Evolutionary conservation across 2,888 invertebrate genomes (phyloP).

Genomic region (Cinara cedri): DNA sequence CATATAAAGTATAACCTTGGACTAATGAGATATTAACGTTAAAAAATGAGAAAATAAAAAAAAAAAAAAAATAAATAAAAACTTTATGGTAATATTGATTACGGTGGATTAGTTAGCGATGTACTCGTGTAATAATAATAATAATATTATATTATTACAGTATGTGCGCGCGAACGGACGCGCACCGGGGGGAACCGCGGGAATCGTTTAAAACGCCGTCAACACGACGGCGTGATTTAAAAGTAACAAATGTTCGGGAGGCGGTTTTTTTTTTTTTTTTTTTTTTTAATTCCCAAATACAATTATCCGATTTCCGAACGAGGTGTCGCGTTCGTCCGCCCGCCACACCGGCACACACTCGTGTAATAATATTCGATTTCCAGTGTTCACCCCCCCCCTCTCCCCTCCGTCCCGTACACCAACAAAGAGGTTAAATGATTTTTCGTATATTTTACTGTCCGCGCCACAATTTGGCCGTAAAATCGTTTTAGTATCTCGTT

Average conservation of each 20-base stretch:
- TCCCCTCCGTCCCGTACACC: neutral
- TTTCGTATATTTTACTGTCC: neutral
- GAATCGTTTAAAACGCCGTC: conserved; percentile 31
- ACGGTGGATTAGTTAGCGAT: conserved; percentile 5
- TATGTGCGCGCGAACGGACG: neutral
- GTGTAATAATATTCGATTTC: neutral
- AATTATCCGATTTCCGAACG: neutral
- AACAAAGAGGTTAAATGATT: neutral
- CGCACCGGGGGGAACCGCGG: neutral
- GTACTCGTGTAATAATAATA: neutral
- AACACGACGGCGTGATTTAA: neutral
- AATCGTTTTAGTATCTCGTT: conserved; percentile 6
- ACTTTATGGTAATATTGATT: conserved; percentile 33
- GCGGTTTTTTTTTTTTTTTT: neutral
- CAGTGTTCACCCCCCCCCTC: too few relatives aligned
- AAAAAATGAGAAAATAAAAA: conserved; percentile 26
- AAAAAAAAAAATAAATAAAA: conserved; percentile 8
- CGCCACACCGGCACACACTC: neutral
- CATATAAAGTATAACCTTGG: conserved; percentile 7
- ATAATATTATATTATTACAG: neutral
- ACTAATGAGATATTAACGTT: conserved; percentile 53
- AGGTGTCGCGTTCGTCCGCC: neutral
- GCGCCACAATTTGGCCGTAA: neutral
- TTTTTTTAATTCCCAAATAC: neutral
- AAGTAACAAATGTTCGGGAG: neutral